Conservation (phyloP, 2,113 vertebrate genomes). For the Todiramphus chloris region DNA sequence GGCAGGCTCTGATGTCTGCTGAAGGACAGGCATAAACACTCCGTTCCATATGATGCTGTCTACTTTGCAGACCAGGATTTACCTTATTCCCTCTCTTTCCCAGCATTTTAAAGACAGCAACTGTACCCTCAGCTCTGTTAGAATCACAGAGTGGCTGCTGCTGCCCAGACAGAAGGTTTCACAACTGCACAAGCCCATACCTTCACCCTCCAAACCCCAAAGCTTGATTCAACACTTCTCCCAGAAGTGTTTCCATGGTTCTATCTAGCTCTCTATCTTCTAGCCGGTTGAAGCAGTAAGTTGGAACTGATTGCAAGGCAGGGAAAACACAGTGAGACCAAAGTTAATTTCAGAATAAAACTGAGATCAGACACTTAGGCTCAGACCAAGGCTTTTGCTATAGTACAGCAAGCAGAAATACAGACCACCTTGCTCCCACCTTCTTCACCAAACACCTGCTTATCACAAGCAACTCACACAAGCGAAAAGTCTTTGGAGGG, state of each 20-base stretch:
- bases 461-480: background rate
- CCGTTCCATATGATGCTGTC: background rate
- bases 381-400: background rate
- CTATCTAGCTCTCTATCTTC: background rate
- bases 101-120: accelerated
- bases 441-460: background rate
- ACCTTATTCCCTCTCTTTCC: background rate
- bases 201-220: background rate
- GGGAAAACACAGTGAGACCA: background rate
- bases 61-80: background rate
- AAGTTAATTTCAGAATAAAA: background rate
- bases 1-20: background rate
- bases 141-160: background rate
- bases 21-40: background rate
- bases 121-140: background rate
- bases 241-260: background rate
- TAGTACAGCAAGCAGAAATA: background rate
- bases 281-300: background rate
- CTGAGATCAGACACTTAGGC: background rate
- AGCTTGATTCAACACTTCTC: background rate
- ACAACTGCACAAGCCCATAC: background rate
- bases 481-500: background rate
- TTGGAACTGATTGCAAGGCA: background rate
- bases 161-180: background rate
- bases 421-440: background rate